Evolutionary conservation across 2,113 vertebrate genomes (phyloP), one percentile per base, ranked within the genome.

Genomic region (Tricholaema leucomelas): DNA sequence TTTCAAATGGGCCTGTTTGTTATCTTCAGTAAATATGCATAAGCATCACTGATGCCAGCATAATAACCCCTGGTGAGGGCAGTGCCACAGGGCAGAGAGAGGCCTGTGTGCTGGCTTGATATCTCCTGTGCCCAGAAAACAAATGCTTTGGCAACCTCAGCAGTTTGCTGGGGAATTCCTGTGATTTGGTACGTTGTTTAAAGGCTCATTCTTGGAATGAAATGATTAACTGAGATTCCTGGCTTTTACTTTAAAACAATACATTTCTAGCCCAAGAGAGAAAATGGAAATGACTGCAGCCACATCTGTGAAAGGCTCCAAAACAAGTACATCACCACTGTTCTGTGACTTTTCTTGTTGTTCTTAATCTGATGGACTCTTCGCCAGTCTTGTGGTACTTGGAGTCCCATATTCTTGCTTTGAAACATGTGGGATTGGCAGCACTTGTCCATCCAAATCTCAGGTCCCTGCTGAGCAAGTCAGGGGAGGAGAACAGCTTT

Each of bases 141-240:
- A 92, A 84, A 88, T 60, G 20, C 3, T 6, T 60, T 87, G 46
- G 69, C 55, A 82, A 42, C 14, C 17, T 28, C 12, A 25, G 78
- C 15, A 60, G 36, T 73, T 71, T 83, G 7, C 60, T 71, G 72
- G 30, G 46, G 59, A 82, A 76, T 89, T 81, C 74, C 74, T 82
- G 63, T 81, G 86, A 89, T 82, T 87, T 85, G 50, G 25, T 84
- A 15, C 56, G 61, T 36, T 64, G 25, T 79, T 91, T 93, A 87
- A 90, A 93, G 56, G 17, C 38, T 93, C 66, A 16, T 77, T 92
- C 60, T 67, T 89, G 87, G 81, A 87, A 92, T 52, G 40, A 76
- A 59, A 85, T 85, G 5, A 96, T 92, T 95, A 91, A 93, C 84
- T 70, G 88, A 77, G 75, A 92, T 24, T 87, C 73, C 82, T 82